phyloP scores from a whole-genome alignment of 2,888 invertebrate species.

The Apantesis nais region DNA sequence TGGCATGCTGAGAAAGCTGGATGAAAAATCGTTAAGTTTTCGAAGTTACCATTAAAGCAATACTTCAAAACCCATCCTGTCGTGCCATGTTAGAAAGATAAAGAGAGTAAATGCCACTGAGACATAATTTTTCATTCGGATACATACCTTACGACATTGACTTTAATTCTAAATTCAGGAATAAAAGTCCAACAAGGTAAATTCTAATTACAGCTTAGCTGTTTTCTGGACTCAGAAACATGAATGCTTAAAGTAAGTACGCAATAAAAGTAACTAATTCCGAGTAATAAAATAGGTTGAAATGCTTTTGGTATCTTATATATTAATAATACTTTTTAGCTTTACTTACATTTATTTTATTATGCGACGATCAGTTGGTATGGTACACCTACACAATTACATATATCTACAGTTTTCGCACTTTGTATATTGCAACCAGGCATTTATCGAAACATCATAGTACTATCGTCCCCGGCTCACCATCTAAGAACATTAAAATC shows the following conservation, averaged over 20 bases:
- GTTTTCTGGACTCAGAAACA: not conserved
- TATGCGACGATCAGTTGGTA: no score
- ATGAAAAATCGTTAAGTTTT: not conserved
- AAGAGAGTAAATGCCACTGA: not conserved
- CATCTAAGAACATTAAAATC: not conserved
- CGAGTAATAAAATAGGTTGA: constrained; percentile 8
- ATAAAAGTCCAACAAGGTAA: constrained; percentile 1
- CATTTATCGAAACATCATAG: not conserved
- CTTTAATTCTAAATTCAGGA: not conserved
- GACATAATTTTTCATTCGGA: not conserved
- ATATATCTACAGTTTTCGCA: no score
- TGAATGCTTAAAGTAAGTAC: not conserved
- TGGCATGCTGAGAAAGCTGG: not conserved
- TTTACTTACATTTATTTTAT: not conserved
- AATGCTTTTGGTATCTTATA: not conserved
- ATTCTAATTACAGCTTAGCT: constrained; percentile 7
- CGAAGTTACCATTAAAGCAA: not conserved
- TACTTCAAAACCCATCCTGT: not conserved
- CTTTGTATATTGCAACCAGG: not conserved
- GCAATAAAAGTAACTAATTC: constrained; percentile 6
- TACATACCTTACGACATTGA: not conserved
- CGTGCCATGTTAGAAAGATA: not conserved
- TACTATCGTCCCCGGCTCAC: not conserved
- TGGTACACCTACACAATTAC: no score
- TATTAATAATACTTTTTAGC: not conserved